Base-by-base conservation (phyloP, 92 coral and sea anemone species). In the Blastomussa wellsi region DNA sequence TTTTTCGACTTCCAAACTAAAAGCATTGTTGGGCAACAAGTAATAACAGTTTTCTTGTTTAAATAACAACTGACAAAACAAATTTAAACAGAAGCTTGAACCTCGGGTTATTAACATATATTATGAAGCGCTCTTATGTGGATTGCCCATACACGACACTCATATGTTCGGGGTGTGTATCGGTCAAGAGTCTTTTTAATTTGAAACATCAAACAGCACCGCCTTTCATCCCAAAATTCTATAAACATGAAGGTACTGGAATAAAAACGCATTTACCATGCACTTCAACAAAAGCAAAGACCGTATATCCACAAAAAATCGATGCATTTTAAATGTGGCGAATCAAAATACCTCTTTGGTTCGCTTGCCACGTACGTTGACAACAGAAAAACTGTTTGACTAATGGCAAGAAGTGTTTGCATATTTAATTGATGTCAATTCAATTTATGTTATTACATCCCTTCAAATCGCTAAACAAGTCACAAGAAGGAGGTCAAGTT, bases 171-270 rank as follows among this genome's bases (percentile, higher is more conserved):
- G 2, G 35, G 47, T 68, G 79, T 32, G 67, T 79, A 38, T 36
- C 74, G 87, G 64, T 73, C 60, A 74, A 74, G 83, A 79, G 74
- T 38, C 87, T 48, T 74, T 73, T 83, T 38, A 74, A 60, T 74
- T 83, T 75, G 26, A 59, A 2, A 83, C 87, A 83, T 83, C 87
- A 83, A 83, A 83, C 35, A 74, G 79, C 13, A 83, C 87, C 87
- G 87, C 81, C 80, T 66, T 74, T 83, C 20, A 82, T 72, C 73
- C 60, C 16, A 32, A 55, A 79, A 38, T 47, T 77, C 68, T 53
- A 35, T 31, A 52, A 82, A 70, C 53, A 70, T 49, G 72, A 37
- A n/a, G 69, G 53, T 44, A 82, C 41, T 80, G 75, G 85, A 36
- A 71, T 68, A 48, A 82, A 71, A 82, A 72, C 78, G 53, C 29